phyloP scores from a whole-genome alignment of 2,888 invertebrate genomes.

The Ennomos fuscantarius region DNA sequence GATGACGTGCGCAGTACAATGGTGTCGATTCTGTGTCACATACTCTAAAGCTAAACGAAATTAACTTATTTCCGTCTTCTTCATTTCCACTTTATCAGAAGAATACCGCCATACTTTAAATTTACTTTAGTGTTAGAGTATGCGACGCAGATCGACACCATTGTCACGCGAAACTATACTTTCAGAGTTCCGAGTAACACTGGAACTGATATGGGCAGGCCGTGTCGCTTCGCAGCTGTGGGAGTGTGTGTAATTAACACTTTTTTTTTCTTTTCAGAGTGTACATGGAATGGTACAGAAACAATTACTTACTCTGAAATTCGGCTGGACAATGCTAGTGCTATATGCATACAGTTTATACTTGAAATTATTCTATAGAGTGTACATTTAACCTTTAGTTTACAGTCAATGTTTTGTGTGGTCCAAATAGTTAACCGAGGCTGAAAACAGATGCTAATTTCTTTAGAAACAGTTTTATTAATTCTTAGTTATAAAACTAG shows the following conservation, averaged over 20 bases:
- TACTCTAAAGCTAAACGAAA: too few species aligned
- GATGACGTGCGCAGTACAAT: too few species aligned
- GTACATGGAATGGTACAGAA: constrained; percentile 51
- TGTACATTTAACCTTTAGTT: constrained; percentile 35
- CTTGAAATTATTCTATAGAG: constrained; percentile 52
- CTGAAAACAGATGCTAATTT: constrained; percentile 1
- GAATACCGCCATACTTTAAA: too few species aligned
- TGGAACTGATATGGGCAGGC: too few species aligned
- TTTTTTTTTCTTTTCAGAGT: constrained; percentile 63
- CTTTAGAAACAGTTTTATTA: constrained; percentile 21
- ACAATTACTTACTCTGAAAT: constrained; percentile 63
- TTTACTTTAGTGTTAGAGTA: too few species aligned
- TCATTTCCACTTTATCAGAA: too few species aligned
- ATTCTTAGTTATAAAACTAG: constrained; percentile 41
- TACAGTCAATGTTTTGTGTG: constrained; percentile 1
- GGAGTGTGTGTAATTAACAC: constrained; percentile 10
- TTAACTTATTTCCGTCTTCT: too few species aligned
- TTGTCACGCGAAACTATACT: too few species aligned
- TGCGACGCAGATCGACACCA: too few species aligned
- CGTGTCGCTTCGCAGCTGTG: too few species aligned
- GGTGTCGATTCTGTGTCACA: too few species aligned
- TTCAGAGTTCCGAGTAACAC: too few species aligned
- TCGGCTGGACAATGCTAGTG: constrained; percentile 66
- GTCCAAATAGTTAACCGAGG: not conserved
- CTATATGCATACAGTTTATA: constrained; percentile 70